These are phyloP conservation scores for Harpalus rufipes DNA, from an alignment of 2,888 invertebrate species.

Conservation along the genomic window DNA sequence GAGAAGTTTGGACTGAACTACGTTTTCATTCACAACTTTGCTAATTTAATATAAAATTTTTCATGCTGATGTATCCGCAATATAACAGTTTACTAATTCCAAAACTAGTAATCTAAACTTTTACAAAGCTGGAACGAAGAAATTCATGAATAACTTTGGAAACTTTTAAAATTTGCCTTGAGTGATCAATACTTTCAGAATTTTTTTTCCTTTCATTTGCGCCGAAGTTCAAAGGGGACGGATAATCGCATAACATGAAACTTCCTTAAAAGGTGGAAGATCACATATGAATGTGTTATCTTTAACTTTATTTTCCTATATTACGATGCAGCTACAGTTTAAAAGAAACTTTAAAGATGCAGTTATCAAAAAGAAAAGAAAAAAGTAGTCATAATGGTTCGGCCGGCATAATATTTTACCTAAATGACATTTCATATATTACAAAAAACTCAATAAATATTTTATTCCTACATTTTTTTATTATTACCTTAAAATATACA, in stretches of 20 bases:
- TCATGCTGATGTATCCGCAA: neutral
- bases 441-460: too few relatives aligned
- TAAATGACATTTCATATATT: too few relatives aligned
- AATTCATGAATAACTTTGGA: neutral
- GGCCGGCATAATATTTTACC: too few relatives aligned
- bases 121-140: neutral
- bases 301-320: too few relatives aligned
- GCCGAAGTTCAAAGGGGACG: neutral
- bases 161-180: neutral
- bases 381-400: too few relatives aligned
- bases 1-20: neutral
- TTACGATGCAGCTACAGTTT: too few relatives aligned
- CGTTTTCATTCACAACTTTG: neutral
- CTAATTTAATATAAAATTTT: neutral
- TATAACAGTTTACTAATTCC: conserved; percentile 3
- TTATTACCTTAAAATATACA: too few relatives aligned
- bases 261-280: too few relatives aligned
- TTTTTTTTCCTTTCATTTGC: neutral
- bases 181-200: neutral
- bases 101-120: conserved; percentile 3
- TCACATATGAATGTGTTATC: too few relatives aligned
- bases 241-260: neutral
- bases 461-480: too few relatives aligned
- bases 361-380: too few relatives aligned
- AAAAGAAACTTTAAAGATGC: too few relatives aligned